These are phyloP conservation scores for Metaphire vulgaris DNA, from an alignment of 1,140 invertebrate species.

Conservation along the genomic window DNA sequence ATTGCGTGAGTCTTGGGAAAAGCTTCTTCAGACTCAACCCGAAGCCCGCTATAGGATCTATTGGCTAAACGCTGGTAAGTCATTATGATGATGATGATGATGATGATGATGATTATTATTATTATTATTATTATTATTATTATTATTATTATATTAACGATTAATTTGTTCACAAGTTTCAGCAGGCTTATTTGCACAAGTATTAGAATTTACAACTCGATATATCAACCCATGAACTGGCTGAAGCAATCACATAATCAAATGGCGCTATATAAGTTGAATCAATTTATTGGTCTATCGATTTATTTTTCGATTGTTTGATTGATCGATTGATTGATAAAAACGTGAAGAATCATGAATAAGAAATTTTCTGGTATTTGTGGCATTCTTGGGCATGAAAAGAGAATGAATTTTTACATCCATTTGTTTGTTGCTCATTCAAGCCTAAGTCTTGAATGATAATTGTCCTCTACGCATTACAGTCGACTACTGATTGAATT, in stretches of 20 bases:
- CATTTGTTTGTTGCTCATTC: no score
- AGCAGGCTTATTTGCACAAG: no score
- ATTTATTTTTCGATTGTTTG: not conserved
- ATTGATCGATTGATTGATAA: not conserved
- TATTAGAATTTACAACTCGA: no score
- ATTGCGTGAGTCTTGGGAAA: conserved; percentile 11
- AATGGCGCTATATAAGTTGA: not conserved
- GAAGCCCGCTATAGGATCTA: conserved; percentile 19
- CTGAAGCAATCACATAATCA: not conserved
- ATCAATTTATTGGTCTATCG: not conserved
- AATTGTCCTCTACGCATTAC: no score
- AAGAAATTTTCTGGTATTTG: not conserved
- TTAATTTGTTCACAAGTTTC: no score
- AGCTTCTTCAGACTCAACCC: not conserved
- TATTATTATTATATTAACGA: no score
- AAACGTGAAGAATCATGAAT: not conserved
- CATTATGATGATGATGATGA: no score
- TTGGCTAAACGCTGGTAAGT: conserved; percentile 25
- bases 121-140: no score
- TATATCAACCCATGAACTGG: no score
- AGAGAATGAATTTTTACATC: not conserved
- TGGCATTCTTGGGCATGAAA: not conserved
- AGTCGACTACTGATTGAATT: no score
- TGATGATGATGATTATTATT: no score
- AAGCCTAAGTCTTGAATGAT: no score